Conservation (phyloP, 1,140 invertebrate species). For the Vollenhovia emeryi region DNA sequence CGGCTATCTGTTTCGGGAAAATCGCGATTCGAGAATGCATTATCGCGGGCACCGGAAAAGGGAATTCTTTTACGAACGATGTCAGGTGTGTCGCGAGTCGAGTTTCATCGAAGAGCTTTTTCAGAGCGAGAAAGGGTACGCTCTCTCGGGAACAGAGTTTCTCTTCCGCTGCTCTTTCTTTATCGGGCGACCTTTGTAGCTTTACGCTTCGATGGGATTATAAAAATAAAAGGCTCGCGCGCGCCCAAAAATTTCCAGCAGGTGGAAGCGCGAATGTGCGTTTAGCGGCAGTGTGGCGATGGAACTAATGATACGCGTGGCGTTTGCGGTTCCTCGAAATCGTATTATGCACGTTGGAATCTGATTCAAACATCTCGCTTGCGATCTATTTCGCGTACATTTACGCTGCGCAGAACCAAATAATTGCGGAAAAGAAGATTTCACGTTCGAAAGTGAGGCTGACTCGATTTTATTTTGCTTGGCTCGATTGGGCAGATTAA, state of each 20-base stretch:
- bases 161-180: neutral
- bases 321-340: neutral
- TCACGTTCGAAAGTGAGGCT: neutral
- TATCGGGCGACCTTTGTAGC: neutral
- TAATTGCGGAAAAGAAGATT: neutral
- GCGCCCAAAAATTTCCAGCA: neutral
- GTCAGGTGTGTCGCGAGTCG: neutral
- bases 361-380: neutral
- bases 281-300: neutral
- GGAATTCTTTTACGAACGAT: neutral
- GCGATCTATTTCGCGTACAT: neutral
- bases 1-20: neutral
- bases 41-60: neutral
- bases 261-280: neutral
- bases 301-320: neutral
- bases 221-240: conserved; percentile 40
- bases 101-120: neutral
- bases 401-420: neutral
- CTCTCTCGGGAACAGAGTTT: neutral
- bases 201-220: neutral
- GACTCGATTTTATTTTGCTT: neutral
- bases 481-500: neutral
- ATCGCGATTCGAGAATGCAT: neutral
- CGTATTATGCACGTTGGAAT: conserved; percentile 2
- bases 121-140: neutral